phyloP scores from a whole-genome alignment of 2,113 vertebrate genomes.

The Ramphastos sulfuratus region DNA sequence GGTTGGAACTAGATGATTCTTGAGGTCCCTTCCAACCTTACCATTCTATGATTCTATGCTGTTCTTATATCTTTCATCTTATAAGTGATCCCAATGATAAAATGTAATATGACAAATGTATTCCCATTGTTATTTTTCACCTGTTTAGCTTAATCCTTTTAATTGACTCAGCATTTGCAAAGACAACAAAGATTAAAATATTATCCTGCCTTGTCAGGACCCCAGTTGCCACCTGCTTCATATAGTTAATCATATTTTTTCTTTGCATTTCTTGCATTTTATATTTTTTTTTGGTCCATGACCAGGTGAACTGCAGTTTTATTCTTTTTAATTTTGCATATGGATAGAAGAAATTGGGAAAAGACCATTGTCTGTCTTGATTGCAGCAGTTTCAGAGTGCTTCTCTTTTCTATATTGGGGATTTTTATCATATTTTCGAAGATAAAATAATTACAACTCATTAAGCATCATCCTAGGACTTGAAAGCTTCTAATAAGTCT shows the following conservation, averaged over 20 bases:
- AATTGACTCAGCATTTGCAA: background rate
- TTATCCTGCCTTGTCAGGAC: background rate
- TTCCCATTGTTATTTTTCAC: background rate
- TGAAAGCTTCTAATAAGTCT: slow-evolving; percentile 6
- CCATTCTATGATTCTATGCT: background rate
- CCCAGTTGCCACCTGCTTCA: background rate
- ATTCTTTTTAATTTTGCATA: background rate
- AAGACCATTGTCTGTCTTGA: background rate
- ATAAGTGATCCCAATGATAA: background rate
- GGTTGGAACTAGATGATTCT: too few relatives aligned
- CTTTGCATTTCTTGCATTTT: background rate
- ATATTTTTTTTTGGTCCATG: background rate
- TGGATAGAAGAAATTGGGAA: background rate
- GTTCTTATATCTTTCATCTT: background rate
- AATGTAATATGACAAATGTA: background rate
- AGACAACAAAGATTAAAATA: background rate
- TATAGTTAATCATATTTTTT: background rate
- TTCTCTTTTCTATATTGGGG: background rate
- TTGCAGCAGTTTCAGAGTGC: background rate
- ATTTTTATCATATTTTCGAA: background rate
- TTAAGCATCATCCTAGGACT: background rate
- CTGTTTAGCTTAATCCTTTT: background rate
- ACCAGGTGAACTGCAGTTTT: background rate
- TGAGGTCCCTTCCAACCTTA: background rate
- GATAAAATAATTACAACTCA: background rate